Conservation (phyloP, 2,888 invertebrate species). For the Alloplasta piceator region DNA sequence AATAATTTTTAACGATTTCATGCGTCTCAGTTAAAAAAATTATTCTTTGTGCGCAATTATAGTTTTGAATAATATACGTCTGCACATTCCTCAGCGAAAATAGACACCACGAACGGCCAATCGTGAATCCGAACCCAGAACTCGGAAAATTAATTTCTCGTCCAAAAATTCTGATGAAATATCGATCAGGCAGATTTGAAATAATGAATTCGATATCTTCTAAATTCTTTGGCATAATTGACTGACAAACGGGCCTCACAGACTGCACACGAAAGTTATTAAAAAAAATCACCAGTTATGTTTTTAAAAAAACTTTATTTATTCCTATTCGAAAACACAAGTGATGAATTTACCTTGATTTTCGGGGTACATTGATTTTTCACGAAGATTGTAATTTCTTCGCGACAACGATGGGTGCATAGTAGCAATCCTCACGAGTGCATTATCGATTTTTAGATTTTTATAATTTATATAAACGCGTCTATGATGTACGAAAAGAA, state of each 20-base stretch:
- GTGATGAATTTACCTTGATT: conserved; percentile 11
- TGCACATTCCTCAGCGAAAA: conserved; percentile 47
- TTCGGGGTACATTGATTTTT: conserved; percentile 22
- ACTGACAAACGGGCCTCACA: conserved; percentile 1
- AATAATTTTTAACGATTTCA: not conserved
- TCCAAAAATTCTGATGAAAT: conserved; percentile 17
- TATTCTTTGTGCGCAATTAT: not conserved
- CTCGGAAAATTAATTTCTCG: conserved; percentile 17
- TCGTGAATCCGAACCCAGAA: not conserved
- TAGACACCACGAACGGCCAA: conserved; percentile 4
- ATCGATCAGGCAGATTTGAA: conserved; percentile 17
- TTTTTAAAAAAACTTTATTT: conserved; percentile 61
- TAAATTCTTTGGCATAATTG: conserved; percentile 1
- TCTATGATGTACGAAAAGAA: not conserved
- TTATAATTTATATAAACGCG: conserved; percentile 10
- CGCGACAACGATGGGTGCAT: conserved; percentile 61
- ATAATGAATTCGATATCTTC: not conserved
- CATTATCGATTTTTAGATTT: conserved; percentile 34
- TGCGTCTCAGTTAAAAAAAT: conserved; percentile 8
- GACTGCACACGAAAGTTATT: conserved; percentile 36
- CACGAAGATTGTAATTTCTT: conserved; percentile 17
- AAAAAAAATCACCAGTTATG: conserved; percentile 34
- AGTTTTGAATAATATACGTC: conserved; percentile 5
- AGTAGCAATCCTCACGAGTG: conserved; percentile 38
- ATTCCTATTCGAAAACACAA: conserved; percentile 55